phyloP scores from a whole-genome alignment of 2,113 vertebrate genomes.

The Cyanoramphus novaezelandiae region DNA sequence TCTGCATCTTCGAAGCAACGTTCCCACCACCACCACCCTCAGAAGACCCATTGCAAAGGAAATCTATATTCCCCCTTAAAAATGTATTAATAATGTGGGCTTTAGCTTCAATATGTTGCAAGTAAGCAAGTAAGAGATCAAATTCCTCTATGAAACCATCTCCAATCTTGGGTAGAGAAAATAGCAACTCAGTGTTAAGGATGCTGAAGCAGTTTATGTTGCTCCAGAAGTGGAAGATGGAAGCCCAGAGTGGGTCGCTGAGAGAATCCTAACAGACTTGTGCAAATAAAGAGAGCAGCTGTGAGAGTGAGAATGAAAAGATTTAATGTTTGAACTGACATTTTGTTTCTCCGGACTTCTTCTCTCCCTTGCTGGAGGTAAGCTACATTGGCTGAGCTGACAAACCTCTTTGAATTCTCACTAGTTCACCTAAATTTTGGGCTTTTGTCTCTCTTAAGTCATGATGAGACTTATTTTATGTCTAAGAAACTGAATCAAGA shows the following conservation, averaged over 20 bases:
- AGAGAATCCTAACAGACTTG: not conserved
- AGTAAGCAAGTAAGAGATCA: not conserved
- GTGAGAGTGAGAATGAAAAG: not conserved
- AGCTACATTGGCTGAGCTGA: not conserved
- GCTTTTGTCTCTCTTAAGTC: not conserved
- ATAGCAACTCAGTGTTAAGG: not conserved
- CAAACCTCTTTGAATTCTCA: not conserved
- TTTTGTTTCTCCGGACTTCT: not conserved
- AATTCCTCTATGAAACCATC: not conserved
- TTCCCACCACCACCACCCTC: accelerated
- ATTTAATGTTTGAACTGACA: not conserved
- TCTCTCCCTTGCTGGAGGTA: not conserved
- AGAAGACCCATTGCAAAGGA: not conserved
- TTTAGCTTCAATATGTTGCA: not conserved
- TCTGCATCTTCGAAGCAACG: not conserved
- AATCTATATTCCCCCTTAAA: not conserved
- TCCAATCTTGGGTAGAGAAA: not conserved
- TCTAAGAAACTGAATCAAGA: not conserved
- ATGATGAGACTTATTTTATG: not conserved
- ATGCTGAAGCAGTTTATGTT: not conserved
- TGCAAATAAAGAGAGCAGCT: not conserved
- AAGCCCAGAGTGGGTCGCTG: not conserved
- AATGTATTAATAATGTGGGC: not conserved
- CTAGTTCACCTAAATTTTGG: not conserved
- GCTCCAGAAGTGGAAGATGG: not conserved